Evolutionary conservation across 1,140 invertebrate species (phyloP), one percentile per base, ranked within the genome.

Genomic region (Macrostomum lignano): DNA sequence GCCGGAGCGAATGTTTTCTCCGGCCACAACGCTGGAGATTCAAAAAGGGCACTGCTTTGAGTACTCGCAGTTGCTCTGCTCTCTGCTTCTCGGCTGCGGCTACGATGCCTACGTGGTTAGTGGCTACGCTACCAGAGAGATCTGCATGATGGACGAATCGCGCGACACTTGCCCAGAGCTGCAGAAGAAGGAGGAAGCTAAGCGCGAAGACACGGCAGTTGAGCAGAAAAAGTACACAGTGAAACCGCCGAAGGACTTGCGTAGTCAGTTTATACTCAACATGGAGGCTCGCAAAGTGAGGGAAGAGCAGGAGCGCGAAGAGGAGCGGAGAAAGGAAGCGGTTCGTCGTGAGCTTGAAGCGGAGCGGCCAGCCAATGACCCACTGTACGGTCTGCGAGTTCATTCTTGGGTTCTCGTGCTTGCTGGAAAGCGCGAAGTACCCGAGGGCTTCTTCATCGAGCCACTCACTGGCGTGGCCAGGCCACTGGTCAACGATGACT

Each of bases 81-180:
- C 75, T 1, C 61, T 78, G 40, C 58, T 86, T 17, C 62, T 75
- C 29, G 76, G 74, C 3, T 64, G 68, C 28, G 72, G 73, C 0
- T 81, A 73, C 51, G 70, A 81, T 44, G 75, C 77, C 0, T 74
- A 73, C 49, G 73, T 82, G 1, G 74, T 76, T 0, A 74, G 70
- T 34, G 79, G 78, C 2, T 75, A 74, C 41, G 75, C 76, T 1
- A 66, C 66, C 3, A 60, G 64, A 20, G 69, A 73, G 41, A 61
- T 69, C 6, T 61, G 60, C 36, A 22, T 66, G 60, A 44, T 65
- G 62, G 52, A 61, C 58, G 19, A 63, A 62, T 43, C 61, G 7
- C 45, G 48, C 35, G 46, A 48, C 32, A 48, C 49, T 5, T 58
- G 49, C 36, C 51, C 55, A 7, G 39, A 54, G 1, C 35, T 55